Base-by-base conservation (phyloP, 2,113 vertebrate species). In the Taurulus bubalis region DNA sequence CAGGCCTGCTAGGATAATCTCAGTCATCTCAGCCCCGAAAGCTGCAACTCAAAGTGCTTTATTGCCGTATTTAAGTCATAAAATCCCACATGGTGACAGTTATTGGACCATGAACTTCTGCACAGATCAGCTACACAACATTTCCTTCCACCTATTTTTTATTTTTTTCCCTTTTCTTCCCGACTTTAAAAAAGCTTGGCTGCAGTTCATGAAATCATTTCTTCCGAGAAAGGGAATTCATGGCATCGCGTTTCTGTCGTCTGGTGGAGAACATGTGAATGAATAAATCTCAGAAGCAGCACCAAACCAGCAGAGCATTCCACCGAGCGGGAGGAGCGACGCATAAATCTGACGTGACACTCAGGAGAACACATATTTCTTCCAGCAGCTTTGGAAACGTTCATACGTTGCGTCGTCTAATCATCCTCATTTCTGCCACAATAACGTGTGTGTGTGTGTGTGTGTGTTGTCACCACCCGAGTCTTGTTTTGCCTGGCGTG, bases 211-310 rank as follows among this genome's bases (percentile, higher is more conserved):
- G 20, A 84, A 60, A 64, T 80, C n/a, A 81, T 77, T 81, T 81
- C 28, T 69, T 83, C n/a, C 10, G 68, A 55, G 63, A 62, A 79
- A 66, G 70, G 80, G 55, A 80, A 87, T 77, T 75, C 65, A 83
- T 71, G 72, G 63, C 58, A 79, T 70, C 42, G 67, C 85, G 40
- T 80, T 72, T 82, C 68, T 84, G 77, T 90, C 86, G 82, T 82
- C 71, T 80, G 71, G 49, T 9, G 22, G 49, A 73, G 72, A 80
- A 80, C 74, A 71, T 67, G 73, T 32, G 26, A 77, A 86, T 32
- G 26, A 77, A 86, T 85, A 86, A 77, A 78, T 88, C 83, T 82
- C 45, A 75, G 49, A 68, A 70, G 80, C 0, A 55, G 79, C 63
- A 79, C 32, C 51, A 47, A 74, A 65, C 18, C 45, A 51, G 38